A percentile compares a stretch with the other conserved stretches of the same genome.
phyloP scores from a whole-genome alignment of 2,113 vertebrate genomes.

The Melanerpes formicivorus region DNA sequence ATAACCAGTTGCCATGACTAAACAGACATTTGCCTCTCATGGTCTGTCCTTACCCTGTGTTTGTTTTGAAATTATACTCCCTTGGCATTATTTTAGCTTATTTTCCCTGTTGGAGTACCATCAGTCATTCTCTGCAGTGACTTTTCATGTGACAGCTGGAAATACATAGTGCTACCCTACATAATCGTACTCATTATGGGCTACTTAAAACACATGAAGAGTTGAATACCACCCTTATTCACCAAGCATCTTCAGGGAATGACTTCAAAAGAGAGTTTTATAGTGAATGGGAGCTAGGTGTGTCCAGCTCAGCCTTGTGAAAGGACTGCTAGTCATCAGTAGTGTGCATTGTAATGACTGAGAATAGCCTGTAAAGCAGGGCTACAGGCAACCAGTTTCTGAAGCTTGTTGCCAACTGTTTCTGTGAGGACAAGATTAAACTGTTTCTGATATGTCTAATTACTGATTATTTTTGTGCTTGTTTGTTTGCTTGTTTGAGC shows the following conservation, averaged over 20 bases:
- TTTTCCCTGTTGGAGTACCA: neutral
- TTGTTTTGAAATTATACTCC: neutral
- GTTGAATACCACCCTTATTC: neutral
- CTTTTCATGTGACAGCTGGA: neutral
- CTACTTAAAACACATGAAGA: neutral
- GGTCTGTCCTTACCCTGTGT: neutral
- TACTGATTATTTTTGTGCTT: neutral
- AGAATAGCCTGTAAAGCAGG: neutral
- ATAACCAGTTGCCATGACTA: neutral
- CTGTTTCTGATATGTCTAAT: neutral
- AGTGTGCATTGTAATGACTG: neutral
- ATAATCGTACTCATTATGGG: neutral
- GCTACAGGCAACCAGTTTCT: neutral
- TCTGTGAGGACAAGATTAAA: conserved; percentile 7
- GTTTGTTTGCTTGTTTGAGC: conserved; percentile 65
- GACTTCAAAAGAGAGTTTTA: neutral
- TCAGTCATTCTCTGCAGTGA: neutral
- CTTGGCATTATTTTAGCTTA: neutral
- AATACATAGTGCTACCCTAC: neutral
- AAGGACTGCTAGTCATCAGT: neutral
- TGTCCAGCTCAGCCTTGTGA: neutral
- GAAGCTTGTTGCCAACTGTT: neutral
- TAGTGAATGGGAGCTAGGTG: neutral
- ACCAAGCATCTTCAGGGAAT: neutral
- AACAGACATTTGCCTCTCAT: neutral